phyloP scores from a whole-genome alignment of 1,140 invertebrate genomes.

The Heliothis virescens region DNA sequence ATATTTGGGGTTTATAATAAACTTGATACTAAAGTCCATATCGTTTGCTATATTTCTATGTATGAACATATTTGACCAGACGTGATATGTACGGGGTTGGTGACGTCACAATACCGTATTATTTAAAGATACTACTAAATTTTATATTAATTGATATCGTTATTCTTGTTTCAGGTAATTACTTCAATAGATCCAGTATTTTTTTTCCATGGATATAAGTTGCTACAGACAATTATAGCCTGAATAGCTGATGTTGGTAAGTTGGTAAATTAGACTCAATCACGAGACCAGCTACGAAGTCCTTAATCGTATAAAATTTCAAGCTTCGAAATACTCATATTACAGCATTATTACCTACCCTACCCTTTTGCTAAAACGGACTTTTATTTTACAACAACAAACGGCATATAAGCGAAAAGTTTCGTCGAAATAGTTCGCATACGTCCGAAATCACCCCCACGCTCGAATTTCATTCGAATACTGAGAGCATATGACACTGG shows the following conservation, averaged over 20 bases:
- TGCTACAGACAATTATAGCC: too few species aligned
- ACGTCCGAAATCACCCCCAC: background rate
- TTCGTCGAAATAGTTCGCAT: background rate
- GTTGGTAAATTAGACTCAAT: too few species aligned
- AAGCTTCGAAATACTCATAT: background rate
- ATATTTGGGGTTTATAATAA: background rate
- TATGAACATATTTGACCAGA: too few species aligned
- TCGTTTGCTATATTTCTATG: background rate
- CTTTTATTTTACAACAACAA: conserved; percentile 20
- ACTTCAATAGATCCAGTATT: background rate
- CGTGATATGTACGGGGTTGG: too few species aligned
- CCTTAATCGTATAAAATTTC: background rate
- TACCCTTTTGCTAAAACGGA: conserved; percentile 1
- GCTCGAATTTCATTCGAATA: conserved; percentile 45
- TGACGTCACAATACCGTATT: too few species aligned
- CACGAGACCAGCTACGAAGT: background rate
- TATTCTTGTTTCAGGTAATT: conserved; percentile 8
- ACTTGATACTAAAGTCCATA: background rate
- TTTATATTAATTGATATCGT: too few species aligned
- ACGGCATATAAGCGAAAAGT: conserved; percentile 21
- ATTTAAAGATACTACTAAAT: too few species aligned
- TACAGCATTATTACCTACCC: background rate
- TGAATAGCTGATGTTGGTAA: too few species aligned
- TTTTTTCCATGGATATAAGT: background rate
- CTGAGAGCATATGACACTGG: conserved; percentile 33